Percentiles rank a stretch among this genome's conserved stretches.
Evolutionary conservation across 2,797 vertebrate genomes (phyloP).

Genomic region (Epinephelus coioides): DNA sequence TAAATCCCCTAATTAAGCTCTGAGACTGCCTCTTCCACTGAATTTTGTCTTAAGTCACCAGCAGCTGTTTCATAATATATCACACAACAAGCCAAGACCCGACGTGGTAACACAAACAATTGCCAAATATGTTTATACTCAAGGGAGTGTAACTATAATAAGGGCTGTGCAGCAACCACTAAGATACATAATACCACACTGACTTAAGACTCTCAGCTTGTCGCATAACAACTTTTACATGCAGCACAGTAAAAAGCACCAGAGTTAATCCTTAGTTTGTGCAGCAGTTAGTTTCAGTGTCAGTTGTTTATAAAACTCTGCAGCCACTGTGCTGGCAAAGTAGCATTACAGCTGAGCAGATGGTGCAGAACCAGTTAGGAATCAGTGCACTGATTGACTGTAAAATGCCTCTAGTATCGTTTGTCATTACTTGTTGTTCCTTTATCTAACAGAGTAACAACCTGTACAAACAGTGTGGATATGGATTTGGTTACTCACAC

Average conservation of each 20-base stretch:
- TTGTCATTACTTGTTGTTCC: not conserved
- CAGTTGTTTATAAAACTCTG: not conserved
- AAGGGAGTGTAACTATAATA: constrained; percentile 1
- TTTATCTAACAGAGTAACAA: not conserved
- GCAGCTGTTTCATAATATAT: constrained; percentile 48
- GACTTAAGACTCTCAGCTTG: not conserved
- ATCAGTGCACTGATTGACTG: not conserved
- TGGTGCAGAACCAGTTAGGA: not conserved
- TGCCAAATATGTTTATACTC: constrained; percentile 25
- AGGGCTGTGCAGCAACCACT: too few relatives aligned
- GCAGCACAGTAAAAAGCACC: not conserved
- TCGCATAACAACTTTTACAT: not conserved
- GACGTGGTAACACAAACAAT: constrained; percentile 35
- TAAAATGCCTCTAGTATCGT: not conserved
- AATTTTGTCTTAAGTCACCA: constrained; percentile 52
- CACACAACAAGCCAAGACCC: constrained; percentile 22
- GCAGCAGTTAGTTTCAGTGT: not conserved
- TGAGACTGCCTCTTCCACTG: constrained; percentile 50
- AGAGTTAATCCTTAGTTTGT: not conserved
- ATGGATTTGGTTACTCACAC: not conserved
- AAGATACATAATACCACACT: too few relatives aligned
- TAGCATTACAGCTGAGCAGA: not conserved
- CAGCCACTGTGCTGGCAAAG: not conserved
- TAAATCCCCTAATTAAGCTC: constrained; percentile 68
- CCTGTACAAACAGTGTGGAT: not conserved